Evolutionary conservation across 92 coral and sea anemone species (phyloP).

Genomic region (Epizoanthus ramosus): DNA sequence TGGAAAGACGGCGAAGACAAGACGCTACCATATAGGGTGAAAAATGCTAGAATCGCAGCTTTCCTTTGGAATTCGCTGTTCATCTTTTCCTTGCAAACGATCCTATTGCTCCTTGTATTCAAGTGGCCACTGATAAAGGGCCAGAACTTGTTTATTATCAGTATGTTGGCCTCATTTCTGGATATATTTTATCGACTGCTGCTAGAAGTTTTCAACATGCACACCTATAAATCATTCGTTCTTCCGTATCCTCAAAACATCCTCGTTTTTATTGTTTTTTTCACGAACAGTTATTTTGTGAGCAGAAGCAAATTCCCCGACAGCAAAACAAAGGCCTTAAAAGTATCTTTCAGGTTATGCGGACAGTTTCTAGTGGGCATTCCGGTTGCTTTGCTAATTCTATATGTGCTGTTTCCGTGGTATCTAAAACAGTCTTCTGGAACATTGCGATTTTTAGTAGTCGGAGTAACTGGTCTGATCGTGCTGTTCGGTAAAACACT

Average conservation of each 20-base stretch:
- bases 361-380: background rate
- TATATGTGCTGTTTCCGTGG: constrained; percentile 7
- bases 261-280: background rate
- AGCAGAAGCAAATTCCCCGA: background rate
- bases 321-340: background rate
- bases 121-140: constrained; percentile 39
- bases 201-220: constrained; percentile 7
- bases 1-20: background rate
- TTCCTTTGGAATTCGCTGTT: background rate
- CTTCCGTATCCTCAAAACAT: constrained; percentile 34
- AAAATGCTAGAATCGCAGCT: background rate
- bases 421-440: background rate
- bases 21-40: background rate
- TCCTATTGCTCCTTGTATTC: constrained; percentile 20
- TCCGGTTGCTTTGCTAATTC: background rate
- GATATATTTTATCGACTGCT: constrained; percentile 39
- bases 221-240: constrained; percentile 17
- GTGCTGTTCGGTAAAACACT: constrained; percentile 6
- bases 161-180: constrained; percentile 26
- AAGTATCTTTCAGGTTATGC: constrained; percentile 32
- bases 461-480: background rate
- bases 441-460: background rate
- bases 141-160: constrained; percentile 2
- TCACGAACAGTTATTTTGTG: background rate
- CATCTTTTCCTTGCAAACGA: constrained; percentile 41